Evolutionary conservation across 2,113 vertebrate genomes (phyloP).

Genomic region (Passer montanus): DNA sequence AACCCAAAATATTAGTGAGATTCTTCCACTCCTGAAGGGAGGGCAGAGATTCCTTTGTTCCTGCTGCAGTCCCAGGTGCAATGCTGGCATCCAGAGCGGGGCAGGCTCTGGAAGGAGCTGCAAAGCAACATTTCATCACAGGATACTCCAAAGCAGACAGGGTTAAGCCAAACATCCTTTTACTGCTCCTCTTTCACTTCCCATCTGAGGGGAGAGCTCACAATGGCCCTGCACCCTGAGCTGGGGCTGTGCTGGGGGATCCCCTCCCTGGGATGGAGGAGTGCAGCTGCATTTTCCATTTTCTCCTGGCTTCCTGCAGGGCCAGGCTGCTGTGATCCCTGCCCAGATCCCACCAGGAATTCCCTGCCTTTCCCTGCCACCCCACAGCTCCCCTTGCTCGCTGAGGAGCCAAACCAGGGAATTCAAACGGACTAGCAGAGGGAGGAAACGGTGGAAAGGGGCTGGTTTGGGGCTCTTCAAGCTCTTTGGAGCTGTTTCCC

Average conservation of each 20-base stretch:
- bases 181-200: conserved; percentile 17
- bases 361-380: not conserved
- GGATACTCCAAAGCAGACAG: conserved; percentile 24
- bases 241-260: not conserved
- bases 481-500: not conserved
- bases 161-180: conserved; percentile 53
- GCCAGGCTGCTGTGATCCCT: not conserved
- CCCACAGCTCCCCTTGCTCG: rapidly evolving
- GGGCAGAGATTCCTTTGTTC: not conserved
- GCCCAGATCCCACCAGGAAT: not conserved
- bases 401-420: not conserved
- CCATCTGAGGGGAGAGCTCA: not conserved
- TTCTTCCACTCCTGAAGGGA: not conserved
- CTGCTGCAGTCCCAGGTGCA: not conserved
- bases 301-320: rapidly evolving
- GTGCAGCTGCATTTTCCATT: not conserved
- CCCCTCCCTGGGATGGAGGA: not conserved
- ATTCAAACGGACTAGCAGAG: rapidly evolving
- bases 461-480: not conserved
- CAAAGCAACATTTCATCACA: conserved; percentile 9
- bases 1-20: not conserved
- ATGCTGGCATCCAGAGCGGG: not conserved
- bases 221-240: not conserved
- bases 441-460: rapidly evolving
- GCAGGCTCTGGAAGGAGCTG: not conserved